A percentile compares a stretch with the other conserved stretches of the same genome.
Evolutionary conservation across 2,113 vertebrate genomes (phyloP).

Genomic region (Platysternon megacephalum): DNA sequence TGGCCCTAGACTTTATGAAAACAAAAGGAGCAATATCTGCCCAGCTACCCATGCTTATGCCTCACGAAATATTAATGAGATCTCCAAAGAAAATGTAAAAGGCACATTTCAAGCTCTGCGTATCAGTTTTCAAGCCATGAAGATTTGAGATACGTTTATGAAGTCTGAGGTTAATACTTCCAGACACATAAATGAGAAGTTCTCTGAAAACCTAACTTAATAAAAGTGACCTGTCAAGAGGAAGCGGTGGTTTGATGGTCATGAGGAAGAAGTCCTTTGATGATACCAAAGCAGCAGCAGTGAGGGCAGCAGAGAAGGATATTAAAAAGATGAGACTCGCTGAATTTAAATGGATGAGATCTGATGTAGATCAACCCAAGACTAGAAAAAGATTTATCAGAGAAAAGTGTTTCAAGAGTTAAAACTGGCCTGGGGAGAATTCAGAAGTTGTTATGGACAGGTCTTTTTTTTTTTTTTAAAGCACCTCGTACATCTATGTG

Average conservation of each 20-base stretch:
- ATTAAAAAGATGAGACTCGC: slow-evolving; percentile 53
- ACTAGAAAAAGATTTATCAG: neutral
- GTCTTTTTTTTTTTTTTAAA: too few relatives aligned
- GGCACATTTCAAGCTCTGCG: fast-evolving
- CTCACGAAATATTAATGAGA: neutral
- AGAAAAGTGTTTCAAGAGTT: neutral
- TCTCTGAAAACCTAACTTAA: slow-evolving; percentile 18
- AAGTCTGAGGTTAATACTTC: neutral
- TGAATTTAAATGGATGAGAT: slow-evolving; percentile 2
- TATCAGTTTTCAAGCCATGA: neutral
- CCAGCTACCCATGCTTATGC: neutral
- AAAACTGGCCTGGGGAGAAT: neutral
- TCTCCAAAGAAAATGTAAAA: neutral
- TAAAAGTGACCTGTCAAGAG: neutral
- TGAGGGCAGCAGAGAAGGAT: slow-evolving; percentile 15
- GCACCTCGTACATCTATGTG: neutral
- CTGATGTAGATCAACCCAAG: neutral
- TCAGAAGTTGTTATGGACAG: neutral
- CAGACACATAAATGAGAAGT: fast-evolving
- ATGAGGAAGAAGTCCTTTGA: slow-evolving; percentile 22
- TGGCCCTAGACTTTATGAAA: fast-evolving
- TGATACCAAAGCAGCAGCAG: neutral
- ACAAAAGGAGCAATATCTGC: neutral
- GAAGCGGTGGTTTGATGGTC: neutral
- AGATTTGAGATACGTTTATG: neutral